Evolutionary conservation across 92 coral and sea anemone genomes (phyloP), one percentile per base, ranked within the genome.

Genomic region (Muricea muricata): DNA sequence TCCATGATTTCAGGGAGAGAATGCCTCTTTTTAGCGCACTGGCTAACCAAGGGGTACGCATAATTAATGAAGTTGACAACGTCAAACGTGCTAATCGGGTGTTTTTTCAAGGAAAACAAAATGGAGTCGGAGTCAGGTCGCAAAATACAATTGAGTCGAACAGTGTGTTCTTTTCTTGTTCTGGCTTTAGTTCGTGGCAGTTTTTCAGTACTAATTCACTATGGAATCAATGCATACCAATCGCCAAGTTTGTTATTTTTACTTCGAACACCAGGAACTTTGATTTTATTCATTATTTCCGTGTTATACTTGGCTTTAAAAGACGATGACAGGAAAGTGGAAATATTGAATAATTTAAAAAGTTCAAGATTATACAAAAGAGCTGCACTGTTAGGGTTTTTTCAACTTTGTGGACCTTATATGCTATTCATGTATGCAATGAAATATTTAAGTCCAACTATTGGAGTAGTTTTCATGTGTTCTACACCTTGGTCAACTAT

Each of bases 361-460:
- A 89, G 80, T 47, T 26, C 90, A 12, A 65, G 84, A 15, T 85
- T 66, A 63, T 92, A 91, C 79, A 92, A 95, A 92, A 93, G 90
- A 73, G 89, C 90, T 73, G 98, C 97, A 41, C 87, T 97, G 61
- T 89, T 97, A 92, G 99, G 99, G 5, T 82, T 94, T 10, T 83
- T 94, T 0, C 99, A 97, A 85, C 87, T 97, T 1, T 92, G 93
- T 46, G 99, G 97, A 1, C 99, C 99, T 9, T 97, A 97, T 41
- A 56, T 97, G 79, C 69, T 97, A 28, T 97, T 97, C 52, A 92
- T 94, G 98, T 90, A 92, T 12, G 97, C 91, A 0, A 81, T 97
- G 71, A 87, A 87, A 80, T 90, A 85, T 39, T 73, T 97, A 20
- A 94, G 86, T 80, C 99, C 99, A 21, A 90, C 98, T 3, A 76